Evolutionary conservation across 2,797 vertebrate species (phyloP), one percentile per base, ranked within the genome.

Genomic region (Coracias cyanogaster): DNA sequence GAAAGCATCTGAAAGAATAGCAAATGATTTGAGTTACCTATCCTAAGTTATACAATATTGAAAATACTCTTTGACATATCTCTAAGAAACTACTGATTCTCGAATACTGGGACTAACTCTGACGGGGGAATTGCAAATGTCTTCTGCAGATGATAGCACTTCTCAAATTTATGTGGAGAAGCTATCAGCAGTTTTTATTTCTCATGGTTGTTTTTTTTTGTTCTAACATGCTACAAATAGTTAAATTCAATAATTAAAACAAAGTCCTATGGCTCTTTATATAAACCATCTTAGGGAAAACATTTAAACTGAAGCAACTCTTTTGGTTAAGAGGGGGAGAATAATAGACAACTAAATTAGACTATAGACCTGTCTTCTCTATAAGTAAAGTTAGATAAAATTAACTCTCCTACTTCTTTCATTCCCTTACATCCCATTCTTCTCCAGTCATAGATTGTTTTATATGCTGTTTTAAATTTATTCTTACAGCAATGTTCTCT

Each of bases 391-490:
- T 65, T 61, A 45, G 51, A 90, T 65, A 90, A 91, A 88, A 84
- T 89, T 82, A 90, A 86, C 94, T 93, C 46, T 65, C 39, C 37
- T 65, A 43, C 83, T 91, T 74, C 46, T 1, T 0, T 70, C 49
- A 45, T 84, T 88, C n/a, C 29, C 19, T 26, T 29, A 45, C 48
- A 17, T 89, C 43, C 46, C 19, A 82, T 91, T 94, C 58, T 93
- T 90, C 46, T 82, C 33, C 29, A 88, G 52, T 81, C 80, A 89
- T 43, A 86, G 80, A 84, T 85, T 93, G 69, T 90, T 95, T 94
- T 95, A 79, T 91, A 66, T 25, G n/a, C 49, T 76, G 25, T 89
- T 94, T 95, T 55, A 66, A 90, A 80, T 97, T 95, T 90, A 45
- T 85, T 93, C 83, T 80, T 89, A 79, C 66, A 82, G 26, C 12